Conservation (phyloP, 2,113 vertebrate genomes). For the Atherinomorus stipes region DNA sequence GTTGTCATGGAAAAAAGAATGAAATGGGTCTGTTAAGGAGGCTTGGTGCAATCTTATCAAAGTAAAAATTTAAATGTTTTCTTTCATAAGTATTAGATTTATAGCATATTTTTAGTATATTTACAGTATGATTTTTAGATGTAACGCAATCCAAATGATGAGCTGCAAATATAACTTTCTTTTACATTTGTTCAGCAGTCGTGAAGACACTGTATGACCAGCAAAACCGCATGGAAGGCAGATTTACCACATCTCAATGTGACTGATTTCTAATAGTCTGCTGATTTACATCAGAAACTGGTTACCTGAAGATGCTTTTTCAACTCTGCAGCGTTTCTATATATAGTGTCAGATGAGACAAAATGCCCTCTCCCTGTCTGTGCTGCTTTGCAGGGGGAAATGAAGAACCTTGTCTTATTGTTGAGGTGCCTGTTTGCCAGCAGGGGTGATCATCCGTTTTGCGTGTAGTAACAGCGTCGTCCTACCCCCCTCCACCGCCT, state of each 20-base stretch:
- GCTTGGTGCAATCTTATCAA: no score
- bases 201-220: no score
- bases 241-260: not conserved
- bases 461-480: slow-evolving; percentile 50
- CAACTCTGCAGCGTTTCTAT: not conserved
- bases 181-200: no score
- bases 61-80: no score
- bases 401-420: slow-evolving; percentile 33
- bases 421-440: slow-evolving; percentile 71
- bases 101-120: no score
- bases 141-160: no score
- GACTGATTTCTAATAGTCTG: not conserved
- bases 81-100: no score
- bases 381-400: slow-evolving; percentile 7
- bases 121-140: no score
- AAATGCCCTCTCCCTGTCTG: slow-evolving; percentile 1
- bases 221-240: no score
- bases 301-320: not conserved
- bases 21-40: not conserved
- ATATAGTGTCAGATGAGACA: not conserved
- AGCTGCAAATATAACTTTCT: no score
- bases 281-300: not conserved
- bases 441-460: slow-evolving; percentile 74
- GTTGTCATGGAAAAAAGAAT: not conserved
- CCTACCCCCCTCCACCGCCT: slow-evolving; percentile 32